phyloP scores from a whole-genome alignment of 2,888 invertebrate genomes.

The Nemapogon koenigi region DNA sequence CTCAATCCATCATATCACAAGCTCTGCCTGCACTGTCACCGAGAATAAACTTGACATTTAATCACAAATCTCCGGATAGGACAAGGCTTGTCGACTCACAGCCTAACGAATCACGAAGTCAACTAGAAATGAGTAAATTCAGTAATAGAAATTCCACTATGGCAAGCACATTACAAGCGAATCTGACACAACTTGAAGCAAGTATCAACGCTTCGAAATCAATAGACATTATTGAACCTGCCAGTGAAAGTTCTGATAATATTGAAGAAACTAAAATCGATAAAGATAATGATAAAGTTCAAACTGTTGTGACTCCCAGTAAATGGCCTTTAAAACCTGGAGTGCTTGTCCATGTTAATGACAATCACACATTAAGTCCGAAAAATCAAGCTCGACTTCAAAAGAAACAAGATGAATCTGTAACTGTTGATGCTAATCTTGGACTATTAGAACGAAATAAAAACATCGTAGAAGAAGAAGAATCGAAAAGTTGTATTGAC shows the following conservation, averaged over 20 bases:
- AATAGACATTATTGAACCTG: no score
- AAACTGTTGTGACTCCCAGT: conserved; percentile 57
- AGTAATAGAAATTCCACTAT: conserved; percentile 22
- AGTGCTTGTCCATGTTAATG: conserved; percentile 86
- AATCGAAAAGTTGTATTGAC: conserved; percentile 30
- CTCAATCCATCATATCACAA: conserved; percentile 62
- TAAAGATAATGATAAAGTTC: conserved; percentile 29
- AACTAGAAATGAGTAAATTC: conserved; percentile 43
- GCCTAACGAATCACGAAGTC: conserved; percentile 26
- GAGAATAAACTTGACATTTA: conserved; percentile 46
- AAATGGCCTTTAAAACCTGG: conserved; percentile 91
- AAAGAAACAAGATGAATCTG: conserved; percentile 20
- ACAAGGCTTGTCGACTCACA: conserved; percentile 47
- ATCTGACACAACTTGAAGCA: conserved; percentile 33
- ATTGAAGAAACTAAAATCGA: no score
- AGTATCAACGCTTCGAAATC: conserved; percentile 25
- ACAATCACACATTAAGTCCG: conserved; percentile 74
- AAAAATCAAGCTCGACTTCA: conserved; percentile 53
- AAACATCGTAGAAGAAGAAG: conserved; percentile 22
- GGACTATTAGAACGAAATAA: conserved; percentile 48
- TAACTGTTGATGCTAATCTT: conserved; percentile 24
- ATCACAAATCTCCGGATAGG: conserved; percentile 48
- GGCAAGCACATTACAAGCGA: conserved; percentile 30
- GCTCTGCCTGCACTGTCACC: conserved; percentile 58
- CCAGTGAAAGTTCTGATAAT: no score